These are phyloP conservation scores for Solenopsis invicta DNA, from an alignment of 1,140 invertebrate genomes.

Conservation along the genomic window DNA sequence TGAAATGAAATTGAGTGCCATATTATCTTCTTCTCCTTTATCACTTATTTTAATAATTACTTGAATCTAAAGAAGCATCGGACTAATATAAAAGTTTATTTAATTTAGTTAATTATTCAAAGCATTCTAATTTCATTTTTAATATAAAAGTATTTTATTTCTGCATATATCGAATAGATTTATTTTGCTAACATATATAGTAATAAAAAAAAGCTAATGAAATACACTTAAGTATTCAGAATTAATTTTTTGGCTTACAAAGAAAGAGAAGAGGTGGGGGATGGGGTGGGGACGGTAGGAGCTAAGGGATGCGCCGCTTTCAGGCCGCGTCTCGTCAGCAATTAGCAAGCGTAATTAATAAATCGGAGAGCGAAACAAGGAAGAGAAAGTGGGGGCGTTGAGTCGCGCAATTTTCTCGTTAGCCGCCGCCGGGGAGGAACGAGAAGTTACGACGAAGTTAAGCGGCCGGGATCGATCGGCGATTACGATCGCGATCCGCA, in stretches of 20 bases:
- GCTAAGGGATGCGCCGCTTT: neutral
- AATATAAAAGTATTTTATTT: neutral
- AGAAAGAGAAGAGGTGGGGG: neutral
- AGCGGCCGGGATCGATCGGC: conserved; percentile 67
- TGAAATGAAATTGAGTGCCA: no score
- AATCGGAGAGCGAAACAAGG: conserved; percentile 48
- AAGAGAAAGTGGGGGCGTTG: neutral
- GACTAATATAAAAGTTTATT: no score
- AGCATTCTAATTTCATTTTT: no score
- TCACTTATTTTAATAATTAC: neutral
- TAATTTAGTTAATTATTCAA: no score
- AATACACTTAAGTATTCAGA: neutral
- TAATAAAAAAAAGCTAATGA: neutral
- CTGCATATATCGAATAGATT: neutral
- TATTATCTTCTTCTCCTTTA: no score
- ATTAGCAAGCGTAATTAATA: conserved; percentile 68
- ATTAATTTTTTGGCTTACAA: neutral
- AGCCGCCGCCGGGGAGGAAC: conserved; percentile 12
- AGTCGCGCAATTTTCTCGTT: conserved; percentile 62
- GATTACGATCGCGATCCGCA: conserved; percentile 70
- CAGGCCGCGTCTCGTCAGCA: conserved; percentile 28
- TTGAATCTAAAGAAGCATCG: neutral
- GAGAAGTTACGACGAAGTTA: conserved; percentile 58
- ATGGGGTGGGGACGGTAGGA: neutral
- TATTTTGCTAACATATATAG: neutral